These are phyloP conservation scores for Halcyon badia DNA, from an alignment of 2,797 vertebrate genomes.

Conservation along the genomic window DNA sequence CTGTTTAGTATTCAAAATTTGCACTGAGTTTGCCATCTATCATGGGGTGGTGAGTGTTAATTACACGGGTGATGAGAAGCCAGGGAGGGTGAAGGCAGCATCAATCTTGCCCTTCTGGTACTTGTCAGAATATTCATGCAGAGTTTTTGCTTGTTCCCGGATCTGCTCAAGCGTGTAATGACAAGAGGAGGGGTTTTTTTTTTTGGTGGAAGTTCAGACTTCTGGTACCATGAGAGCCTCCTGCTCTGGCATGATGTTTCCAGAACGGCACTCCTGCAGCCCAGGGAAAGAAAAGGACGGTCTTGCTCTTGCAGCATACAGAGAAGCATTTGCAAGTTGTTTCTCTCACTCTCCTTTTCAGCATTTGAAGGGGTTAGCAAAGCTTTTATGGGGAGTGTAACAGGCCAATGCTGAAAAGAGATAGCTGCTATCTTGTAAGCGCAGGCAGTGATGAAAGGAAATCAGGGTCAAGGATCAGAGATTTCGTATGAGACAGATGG, in stretches of 20 bases:
- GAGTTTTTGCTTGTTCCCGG: not conserved
- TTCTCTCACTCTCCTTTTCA: not conserved
- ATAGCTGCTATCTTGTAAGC: not conserved
- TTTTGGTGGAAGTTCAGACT: not conserved
- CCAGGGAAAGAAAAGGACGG: not conserved
- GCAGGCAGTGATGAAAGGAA: not conserved
- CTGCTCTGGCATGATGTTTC: not conserved
- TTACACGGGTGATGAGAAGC: not conserved
- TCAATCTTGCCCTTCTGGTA: constrained; percentile 7
- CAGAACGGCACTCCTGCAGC: not conserved
- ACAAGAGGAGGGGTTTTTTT: not conserved
- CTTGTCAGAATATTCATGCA: constrained; percentile 16
- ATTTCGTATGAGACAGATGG: not conserved
- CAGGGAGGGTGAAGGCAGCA: not conserved
- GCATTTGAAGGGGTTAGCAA: not conserved
- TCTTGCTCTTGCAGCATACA: not conserved
- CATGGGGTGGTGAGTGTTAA: not conserved
- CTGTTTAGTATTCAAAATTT: not conserved
- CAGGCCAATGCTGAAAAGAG: not conserved
- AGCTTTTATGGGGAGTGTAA: not conserved
- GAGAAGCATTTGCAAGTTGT: not conserved
- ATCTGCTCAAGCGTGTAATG: not conserved
- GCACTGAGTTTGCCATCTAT: not conserved
- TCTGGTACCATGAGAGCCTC: not conserved
- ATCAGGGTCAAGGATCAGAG: constrained; percentile 27